These are phyloP conservation scores for Psophia crepitans DNA, from an alignment of 2,113 vertebrate species.

Conservation along the genomic window DNA sequence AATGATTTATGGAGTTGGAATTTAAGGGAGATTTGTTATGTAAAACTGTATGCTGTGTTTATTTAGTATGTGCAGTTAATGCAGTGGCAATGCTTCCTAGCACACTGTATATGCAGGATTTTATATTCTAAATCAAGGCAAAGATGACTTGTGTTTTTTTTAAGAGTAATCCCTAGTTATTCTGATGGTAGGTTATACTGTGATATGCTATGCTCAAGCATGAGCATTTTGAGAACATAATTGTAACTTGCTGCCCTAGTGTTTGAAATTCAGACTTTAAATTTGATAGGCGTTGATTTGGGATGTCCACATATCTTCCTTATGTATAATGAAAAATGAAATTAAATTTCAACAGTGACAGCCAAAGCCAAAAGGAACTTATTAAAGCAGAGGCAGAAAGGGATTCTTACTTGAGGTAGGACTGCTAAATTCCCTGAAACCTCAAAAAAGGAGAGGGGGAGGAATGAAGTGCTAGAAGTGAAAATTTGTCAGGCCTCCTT, in stretches of 20 bases:
- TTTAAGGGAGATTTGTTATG: background rate
- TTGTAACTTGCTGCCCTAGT: background rate
- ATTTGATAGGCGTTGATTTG: background rate
- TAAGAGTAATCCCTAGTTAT: background rate
- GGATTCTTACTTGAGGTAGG: background rate
- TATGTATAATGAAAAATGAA: background rate
- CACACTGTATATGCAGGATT: background rate
- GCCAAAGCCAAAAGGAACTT: background rate
- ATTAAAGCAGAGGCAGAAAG: background rate
- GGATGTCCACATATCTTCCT: background rate
- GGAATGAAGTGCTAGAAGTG: background rate
- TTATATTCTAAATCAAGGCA: background rate
- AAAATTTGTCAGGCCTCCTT: background rate
- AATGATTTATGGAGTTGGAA: background rate
- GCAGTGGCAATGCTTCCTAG: background rate
- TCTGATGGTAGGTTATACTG: background rate
- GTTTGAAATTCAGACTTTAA: background rate
- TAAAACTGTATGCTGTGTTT: background rate
- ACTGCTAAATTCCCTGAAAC: background rate
- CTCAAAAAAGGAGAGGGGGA: background rate
- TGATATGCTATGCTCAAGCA: background rate
- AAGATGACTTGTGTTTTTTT: background rate
- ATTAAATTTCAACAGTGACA: background rate
- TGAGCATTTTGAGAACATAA: background rate
- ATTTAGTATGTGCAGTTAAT: background rate